A percentile compares a stretch with the other conserved stretches of the same genome.
phyloP scores from a whole-genome alignment of 2,888 invertebrate genomes.

The Lottia gigantea region DNA sequence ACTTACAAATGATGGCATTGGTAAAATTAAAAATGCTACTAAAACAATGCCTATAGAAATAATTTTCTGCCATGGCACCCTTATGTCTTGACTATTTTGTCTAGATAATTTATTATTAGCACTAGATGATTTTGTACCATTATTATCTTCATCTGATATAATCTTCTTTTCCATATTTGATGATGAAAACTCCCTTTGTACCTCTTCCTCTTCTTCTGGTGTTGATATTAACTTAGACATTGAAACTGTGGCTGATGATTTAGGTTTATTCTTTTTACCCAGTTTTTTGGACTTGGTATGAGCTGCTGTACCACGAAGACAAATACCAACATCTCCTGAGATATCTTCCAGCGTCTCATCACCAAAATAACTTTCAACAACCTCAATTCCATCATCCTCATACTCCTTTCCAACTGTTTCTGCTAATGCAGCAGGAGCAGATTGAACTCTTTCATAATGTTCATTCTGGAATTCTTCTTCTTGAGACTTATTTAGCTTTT shows the following conservation, averaged over 20 bases:
- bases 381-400: constrained; percentile 21
- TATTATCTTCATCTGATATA: neutral
- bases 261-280: constrained; percentile 11
- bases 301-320: constrained; percentile 11
- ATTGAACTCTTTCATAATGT: constrained; percentile 1
- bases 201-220: constrained; percentile 3
- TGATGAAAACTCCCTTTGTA: neutral
- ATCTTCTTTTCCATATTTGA: neutral
- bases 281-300: constrained; percentile 8
- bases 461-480: constrained; percentile 24
- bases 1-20: constrained; percentile 58
- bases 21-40: constrained; percentile 53
- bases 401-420: neutral
- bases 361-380: constrained; percentile 33
- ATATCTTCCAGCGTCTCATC: constrained; percentile 38
- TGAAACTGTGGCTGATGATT: constrained; percentile 22
- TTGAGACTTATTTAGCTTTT: constrained; percentile 18
- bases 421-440: neutral
- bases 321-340: constrained; percentile 30
- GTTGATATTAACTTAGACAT: constrained; percentile 23
- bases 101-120: neutral
- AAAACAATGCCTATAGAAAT: constrained; percentile 30
- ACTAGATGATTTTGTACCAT: neutral
- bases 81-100: constrained; percentile 5
- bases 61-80: constrained; percentile 35